Percentiles rank a stretch among this genome's conserved stretches.
phyloP scores from a whole-genome alignment of 2,797 vertebrate species.

The Hydrocynus forskahlii region DNA sequence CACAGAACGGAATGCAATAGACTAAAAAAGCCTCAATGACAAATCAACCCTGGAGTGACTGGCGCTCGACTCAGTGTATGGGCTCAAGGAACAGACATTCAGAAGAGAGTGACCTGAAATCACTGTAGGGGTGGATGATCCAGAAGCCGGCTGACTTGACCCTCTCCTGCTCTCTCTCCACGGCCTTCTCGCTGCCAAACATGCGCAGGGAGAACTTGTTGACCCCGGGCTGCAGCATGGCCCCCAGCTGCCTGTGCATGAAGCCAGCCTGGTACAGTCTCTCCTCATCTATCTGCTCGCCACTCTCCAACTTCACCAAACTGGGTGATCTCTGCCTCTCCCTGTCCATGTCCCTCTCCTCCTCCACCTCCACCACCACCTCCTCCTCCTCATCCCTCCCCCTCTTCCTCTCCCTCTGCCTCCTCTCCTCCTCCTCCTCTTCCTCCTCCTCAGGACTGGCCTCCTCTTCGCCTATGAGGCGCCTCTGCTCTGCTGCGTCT shows the following conservation, averaged over 20 bases:
- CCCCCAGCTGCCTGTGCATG: slow-evolving; percentile 97
- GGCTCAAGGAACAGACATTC: slow-evolving; percentile 20
- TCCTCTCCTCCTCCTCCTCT: slow-evolving; percentile 43
- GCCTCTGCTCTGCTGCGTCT: slow-evolving; percentile 85
- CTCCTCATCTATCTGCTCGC: slow-evolving; percentile 91
- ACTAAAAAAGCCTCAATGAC: neutral
- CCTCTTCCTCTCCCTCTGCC: neutral
- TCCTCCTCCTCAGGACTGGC: slow-evolving; percentile 67
- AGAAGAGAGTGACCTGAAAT: slow-evolving; percentile 90
- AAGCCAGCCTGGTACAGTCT: slow-evolving; percentile 90
- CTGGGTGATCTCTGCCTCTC: slow-evolving; percentile 66
- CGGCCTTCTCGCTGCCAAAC: slow-evolving; percentile 98
- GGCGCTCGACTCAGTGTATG: neutral
- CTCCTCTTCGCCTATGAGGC: slow-evolving; percentile 84
- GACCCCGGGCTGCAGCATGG: slow-evolving; percentile 97
- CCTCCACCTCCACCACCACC: slow-evolving; percentile 45
- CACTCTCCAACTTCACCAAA: slow-evolving; percentile 89
- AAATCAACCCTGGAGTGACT: neutral
- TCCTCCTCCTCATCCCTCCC: slow-evolving; percentile 3
- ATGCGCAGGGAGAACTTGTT: slow-evolving; percentile 99
- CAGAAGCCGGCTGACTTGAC: slow-evolving; percentile 98
- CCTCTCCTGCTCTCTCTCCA: slow-evolving; percentile 95
- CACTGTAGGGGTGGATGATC: slow-evolving; percentile 99
- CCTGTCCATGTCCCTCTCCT: slow-evolving; percentile 58
- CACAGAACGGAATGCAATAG: too few species aligned